Evolutionary conservation across 37 sponge, comb jelly and placozoan genomes (phyloP).

Genomic region (Eunapius fragilis): DNA sequence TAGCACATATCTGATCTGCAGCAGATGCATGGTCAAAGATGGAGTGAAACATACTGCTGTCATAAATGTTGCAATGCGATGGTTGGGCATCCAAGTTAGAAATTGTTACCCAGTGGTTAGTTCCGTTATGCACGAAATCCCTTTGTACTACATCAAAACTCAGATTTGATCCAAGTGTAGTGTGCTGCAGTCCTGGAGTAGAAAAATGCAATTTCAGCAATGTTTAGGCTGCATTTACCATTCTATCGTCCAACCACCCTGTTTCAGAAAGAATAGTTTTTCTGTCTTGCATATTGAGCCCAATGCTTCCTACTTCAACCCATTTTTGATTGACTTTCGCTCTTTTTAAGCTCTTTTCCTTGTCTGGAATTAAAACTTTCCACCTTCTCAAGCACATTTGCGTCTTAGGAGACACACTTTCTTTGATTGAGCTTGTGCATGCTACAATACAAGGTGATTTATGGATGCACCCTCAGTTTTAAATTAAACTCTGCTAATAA

Average conservation of each 20-base stretch:
- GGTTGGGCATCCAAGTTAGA: background rate
- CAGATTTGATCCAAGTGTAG: too few species aligned
- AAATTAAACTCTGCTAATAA: too few species aligned
- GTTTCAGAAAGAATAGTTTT: background rate
- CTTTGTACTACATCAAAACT: too few species aligned
- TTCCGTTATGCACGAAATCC: conserved; percentile 2
- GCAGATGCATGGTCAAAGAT: background rate
- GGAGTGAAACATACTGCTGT: background rate
- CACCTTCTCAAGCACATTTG: background rate
- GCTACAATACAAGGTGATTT: background rate
- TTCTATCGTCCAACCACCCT: background rate
- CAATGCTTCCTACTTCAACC: background rate
- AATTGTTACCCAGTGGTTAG: conserved; percentile 25
- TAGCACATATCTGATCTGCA: background rate
- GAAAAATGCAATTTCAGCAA: too few species aligned
- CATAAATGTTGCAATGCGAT: background rate
- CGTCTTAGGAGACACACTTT: background rate
- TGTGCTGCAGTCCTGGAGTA: too few species aligned
- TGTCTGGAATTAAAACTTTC: background rate
- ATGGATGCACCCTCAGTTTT: too few species aligned
- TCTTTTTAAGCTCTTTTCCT: background rate
- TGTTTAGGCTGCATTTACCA: too few species aligned
- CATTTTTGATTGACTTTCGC: background rate
- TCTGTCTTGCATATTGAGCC: background rate
- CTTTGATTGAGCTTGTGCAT: background rate